Percentiles rank a stretch among this genome's conserved stretches.
phyloP scores from a whole-genome alignment of 2,113 vertebrate species.

The Protobothrops mucrosquamatus region DNA sequence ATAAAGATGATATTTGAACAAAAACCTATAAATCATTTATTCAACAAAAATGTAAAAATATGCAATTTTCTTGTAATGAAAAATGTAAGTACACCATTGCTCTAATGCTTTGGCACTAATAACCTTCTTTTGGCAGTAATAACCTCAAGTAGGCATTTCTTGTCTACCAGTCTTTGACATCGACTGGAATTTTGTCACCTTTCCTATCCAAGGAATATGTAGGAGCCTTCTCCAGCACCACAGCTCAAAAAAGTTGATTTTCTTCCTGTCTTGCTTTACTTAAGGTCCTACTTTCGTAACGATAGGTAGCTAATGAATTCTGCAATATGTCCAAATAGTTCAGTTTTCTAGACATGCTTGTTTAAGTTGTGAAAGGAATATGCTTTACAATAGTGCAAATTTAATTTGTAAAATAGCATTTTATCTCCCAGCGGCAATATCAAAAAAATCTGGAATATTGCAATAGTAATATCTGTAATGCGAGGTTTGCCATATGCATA shows the following conservation, averaged over 20 bases:
- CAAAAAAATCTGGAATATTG: constrained; percentile 42
- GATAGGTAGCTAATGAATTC: background rate
- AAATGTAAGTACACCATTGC: too few relatives aligned
- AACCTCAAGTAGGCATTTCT: too few relatives aligned
- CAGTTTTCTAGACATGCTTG: background rate
- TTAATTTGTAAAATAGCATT: constrained; percentile 5
- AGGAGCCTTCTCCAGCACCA: background rate
- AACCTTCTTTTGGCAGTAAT: too few relatives aligned
- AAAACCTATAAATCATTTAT: too few relatives aligned
- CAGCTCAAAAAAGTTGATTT: background rate
- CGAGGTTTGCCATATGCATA: constrained; percentile 56
- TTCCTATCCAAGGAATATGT: background rate
- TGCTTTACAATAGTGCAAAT: constrained; percentile 16
- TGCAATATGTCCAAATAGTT: background rate
- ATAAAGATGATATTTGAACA: too few relatives aligned
- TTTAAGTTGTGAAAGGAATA: background rate
- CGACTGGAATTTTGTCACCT: background rate
- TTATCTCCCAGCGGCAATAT: constrained; percentile 32
- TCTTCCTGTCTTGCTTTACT: background rate
- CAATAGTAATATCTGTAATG: constrained; percentile 53
- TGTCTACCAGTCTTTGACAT: too few relatives aligned
- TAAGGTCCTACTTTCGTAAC: background rate
- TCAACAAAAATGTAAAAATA: too few relatives aligned
- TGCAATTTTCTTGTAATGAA: too few relatives aligned
- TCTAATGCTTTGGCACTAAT: too few relatives aligned